Percentiles rank a stretch among this genome's conserved stretches.
phyloP scores from a whole-genome alignment of 2,113 vertebrate species.

The Fukomys damarensis region DNA sequence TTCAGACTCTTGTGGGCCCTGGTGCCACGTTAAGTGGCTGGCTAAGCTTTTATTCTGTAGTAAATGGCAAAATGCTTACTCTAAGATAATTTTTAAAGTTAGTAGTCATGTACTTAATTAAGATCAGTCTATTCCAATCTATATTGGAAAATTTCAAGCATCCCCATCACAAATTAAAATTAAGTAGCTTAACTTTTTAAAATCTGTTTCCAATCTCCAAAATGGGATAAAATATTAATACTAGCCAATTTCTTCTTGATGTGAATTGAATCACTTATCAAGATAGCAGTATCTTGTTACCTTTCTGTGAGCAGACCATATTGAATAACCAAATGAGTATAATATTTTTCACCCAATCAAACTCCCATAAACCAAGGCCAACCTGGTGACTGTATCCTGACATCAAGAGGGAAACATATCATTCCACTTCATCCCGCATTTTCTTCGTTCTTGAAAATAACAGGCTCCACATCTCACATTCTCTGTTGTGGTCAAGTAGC shows the following conservation, averaged over 20 bases:
- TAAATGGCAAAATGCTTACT: neutral
- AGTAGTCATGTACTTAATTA: neutral
- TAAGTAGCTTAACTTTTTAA: neutral
- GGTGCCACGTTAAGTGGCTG: neutral
- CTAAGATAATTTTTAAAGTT: neutral
- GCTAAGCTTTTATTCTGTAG: neutral
- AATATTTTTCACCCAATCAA: slow-evolving; percentile 17
- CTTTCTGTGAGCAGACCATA: neutral
- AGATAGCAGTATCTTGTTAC: slow-evolving; percentile 49
- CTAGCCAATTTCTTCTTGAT: slow-evolving; percentile 18
- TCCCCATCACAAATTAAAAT: neutral
- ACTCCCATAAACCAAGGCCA: slow-evolving; percentile 62
- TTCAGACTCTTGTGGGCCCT: neutral
- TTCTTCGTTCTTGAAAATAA: slow-evolving; percentile 69
- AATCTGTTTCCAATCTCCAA: slow-evolving; percentile 18
- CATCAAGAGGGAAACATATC: slow-evolving; percentile 61
- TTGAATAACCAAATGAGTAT: neutral
- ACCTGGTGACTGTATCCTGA: slow-evolving; percentile 51
- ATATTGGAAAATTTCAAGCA: neutral
- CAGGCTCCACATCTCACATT: slow-evolving; percentile 27
- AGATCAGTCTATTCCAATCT: neutral
- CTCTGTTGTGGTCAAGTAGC: neutral
- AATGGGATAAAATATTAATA: neutral
- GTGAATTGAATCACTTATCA: neutral
- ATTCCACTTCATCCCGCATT: slow-evolving; percentile 47